Evolutionary conservation across 2,113 vertebrate species (phyloP), one percentile per base, ranked within the genome.

Genomic region (Prinia subflava): DNA sequence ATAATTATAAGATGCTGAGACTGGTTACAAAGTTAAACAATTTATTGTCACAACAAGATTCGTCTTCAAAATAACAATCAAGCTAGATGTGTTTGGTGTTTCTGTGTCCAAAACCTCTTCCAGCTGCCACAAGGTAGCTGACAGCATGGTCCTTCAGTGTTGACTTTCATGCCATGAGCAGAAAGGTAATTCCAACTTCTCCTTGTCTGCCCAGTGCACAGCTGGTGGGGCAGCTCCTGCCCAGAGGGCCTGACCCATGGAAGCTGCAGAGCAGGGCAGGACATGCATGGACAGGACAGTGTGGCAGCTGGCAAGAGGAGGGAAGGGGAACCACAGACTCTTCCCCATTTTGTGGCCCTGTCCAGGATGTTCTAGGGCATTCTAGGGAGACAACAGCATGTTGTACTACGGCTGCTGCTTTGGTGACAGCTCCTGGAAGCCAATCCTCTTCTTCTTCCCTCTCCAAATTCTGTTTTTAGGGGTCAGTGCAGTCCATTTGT

Each of bases 301-400:
- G 2, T 22, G 74, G 31, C 47, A 57, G 63, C 8, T 44, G 10
- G 35, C 6, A 41, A 13, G 6, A 52, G 52, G n/a, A 53, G 18
- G 44, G 27, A 65, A 53, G 15, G 18, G 22, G 27, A 82, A 35
- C 10, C 13, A 30, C 42, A 20, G 25, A 7, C 8, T 44, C 12
- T 35, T 55, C 24, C 41, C 31, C 24, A 10, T 4, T 50, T 17
- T 30, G 42, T 59, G 30, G 22, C 39, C 19, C 7, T 8, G 1
- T 8, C 24, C 0, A 0, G n/a, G 69, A 27, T 46, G 37, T 46
- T 33, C 27, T 46, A 0, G 1, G 0, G 4, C 0, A 0, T 22
- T 49, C 8, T 10, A 31, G 39, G n/a, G 67, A 76, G 9, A 28
- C 0, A 59, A 16, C 12, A 49, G n/a, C n/a, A 42, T 31, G 4